phyloP scores from a whole-genome alignment of 2,797 vertebrate species.

The Lithobates sylvaticus region DNA sequence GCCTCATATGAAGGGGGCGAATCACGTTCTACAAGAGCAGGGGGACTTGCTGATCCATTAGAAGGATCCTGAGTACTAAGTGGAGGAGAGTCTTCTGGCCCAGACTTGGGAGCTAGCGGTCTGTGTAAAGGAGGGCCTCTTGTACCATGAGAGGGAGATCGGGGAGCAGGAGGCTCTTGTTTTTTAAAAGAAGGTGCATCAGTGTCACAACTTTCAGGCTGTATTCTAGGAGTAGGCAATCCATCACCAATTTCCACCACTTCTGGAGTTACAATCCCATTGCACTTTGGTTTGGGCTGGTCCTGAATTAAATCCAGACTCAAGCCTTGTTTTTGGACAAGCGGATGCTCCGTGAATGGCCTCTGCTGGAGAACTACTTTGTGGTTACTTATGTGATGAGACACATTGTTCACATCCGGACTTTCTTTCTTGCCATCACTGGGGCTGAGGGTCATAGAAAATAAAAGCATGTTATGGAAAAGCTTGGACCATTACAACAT shows the following conservation, averaged over 20 bases:
- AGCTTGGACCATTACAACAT: neutral
- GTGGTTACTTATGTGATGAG: constrained; percentile 70
- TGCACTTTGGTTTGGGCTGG: constrained; percentile 69
- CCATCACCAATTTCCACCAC: constrained; percentile 59
- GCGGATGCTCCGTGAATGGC: constrained; percentile 60
- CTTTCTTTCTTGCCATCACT: constrained; percentile 76
- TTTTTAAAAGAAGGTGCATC: neutral
- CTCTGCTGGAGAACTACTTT: constrained; percentile 71
- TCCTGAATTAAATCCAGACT: constrained; percentile 66
- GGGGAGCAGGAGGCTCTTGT: neutral
- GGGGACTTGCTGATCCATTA: neutral
- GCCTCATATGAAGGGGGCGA: constrained; percentile 12
- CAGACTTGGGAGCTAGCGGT: neutral
- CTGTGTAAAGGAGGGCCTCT: neutral
- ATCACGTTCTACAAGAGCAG: neutral
- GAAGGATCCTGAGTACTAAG: neutral
- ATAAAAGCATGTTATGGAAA: neutral
- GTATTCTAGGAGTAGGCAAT: neutral
- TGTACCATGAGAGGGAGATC: neutral
- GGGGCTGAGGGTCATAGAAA: constrained; percentile 11
- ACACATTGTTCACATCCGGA: constrained; percentile 68
- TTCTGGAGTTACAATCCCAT: constrained; percentile 67
- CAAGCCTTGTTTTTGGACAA: constrained; percentile 70
- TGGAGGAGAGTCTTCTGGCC: neutral
- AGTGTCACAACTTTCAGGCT: neutral